Conservation (phyloP, 2,888 invertebrate genomes). For the Brachyptera risi region DNA sequence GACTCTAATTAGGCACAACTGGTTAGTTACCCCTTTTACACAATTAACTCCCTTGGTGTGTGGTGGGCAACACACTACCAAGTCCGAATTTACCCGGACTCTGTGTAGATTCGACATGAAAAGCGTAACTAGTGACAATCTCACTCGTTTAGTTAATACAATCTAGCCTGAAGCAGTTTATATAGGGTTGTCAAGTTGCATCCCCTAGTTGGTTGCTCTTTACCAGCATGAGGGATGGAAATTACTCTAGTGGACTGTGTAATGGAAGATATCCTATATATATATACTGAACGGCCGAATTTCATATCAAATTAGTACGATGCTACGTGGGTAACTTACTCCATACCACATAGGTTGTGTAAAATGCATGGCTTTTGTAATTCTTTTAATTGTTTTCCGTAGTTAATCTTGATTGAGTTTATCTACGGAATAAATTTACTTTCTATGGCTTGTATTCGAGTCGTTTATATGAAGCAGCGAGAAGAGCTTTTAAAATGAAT, state of each 20-base stretch:
- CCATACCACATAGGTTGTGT: not conserved
- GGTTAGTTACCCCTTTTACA: slow-evolving; percentile 16
- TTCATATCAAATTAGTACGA: slow-evolving; percentile 7
- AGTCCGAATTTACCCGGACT: not conserved
- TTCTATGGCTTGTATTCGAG: no score
- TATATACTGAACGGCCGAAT: not conserved
- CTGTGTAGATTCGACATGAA: slow-evolving; percentile 1
- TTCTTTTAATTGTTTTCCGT: no score
- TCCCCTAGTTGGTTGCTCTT: not conserved
- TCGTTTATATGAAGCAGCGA: no score
- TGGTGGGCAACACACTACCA: not conserved
- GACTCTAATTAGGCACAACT: slow-evolving; percentile 11
- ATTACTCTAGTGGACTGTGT: not conserved
- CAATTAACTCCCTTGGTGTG: slow-evolving; percentile 12
- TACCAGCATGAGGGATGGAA: not conserved
- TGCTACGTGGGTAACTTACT: not conserved
- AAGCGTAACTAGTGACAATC: slow-evolving; percentile 1
- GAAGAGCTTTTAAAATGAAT: no score
- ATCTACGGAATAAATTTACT: no score
- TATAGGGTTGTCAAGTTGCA: not conserved
- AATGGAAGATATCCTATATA: no score
- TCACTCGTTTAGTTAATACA: not conserved
- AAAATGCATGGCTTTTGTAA: no score
- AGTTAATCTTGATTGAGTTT: no score
- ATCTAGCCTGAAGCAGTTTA: not conserved